These are phyloP conservation scores for Furnarius figulus DNA, from an alignment of 2,113 vertebrate species.

Conservation along the genomic window DNA sequence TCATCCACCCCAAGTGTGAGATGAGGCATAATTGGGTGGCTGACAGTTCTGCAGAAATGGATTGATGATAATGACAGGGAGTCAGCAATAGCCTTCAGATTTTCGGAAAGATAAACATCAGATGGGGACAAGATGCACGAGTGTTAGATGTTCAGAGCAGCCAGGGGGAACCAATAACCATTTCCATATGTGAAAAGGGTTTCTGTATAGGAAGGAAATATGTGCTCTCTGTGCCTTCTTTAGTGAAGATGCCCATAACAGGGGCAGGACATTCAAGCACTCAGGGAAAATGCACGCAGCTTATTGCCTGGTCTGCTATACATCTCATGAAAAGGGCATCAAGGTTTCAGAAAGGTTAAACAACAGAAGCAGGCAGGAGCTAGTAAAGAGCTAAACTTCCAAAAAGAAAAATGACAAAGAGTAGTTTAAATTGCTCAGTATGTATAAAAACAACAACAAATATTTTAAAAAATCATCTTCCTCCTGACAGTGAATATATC, in stretches of 20 bases:
- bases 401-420: neutral
- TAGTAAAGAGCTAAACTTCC: neutral
- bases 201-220: neutral
- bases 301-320: neutral
- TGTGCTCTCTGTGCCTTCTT: neutral
- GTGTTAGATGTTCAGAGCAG: neutral
- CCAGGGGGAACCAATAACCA: neutral
- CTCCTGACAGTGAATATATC: neutral
- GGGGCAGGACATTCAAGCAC: neutral
- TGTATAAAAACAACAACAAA: neutral
- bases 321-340: neutral
- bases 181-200: neutral
- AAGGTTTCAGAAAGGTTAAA: neutral
- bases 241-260: neutral
- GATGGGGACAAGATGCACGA: neutral
- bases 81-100: neutral
- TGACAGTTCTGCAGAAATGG: neutral
- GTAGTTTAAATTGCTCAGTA: neutral
- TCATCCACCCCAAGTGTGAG: neutral
- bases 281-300: neutral
- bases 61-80: neutral
- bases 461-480: neutral
- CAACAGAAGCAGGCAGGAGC: neutral
- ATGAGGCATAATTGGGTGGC: neutral
- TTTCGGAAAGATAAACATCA: neutral